Evolutionary conservation across 2,797 vertebrate genomes (phyloP).

Genomic region (Cuniculus paca): DNA sequence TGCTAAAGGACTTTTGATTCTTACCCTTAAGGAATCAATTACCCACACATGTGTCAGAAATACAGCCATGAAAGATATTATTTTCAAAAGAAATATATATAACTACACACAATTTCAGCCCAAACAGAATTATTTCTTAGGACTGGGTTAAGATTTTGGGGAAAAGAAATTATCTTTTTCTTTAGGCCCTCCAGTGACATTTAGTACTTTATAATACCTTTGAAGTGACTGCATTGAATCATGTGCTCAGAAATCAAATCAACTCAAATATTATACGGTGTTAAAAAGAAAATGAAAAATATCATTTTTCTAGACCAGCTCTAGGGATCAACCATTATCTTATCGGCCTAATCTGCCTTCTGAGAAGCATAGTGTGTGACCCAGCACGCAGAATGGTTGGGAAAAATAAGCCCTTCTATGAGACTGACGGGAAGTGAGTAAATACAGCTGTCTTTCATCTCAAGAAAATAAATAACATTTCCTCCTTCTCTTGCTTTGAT

Average conservation of each 20-base stretch:
- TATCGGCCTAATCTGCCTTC: neutral
- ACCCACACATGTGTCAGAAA: constrained; percentile 5
- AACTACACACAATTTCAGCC: constrained; percentile 11
- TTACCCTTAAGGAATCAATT: constrained; percentile 23
- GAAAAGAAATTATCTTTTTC: constrained; percentile 44
- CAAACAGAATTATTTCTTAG: constrained; percentile 58
- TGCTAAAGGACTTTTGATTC: neutral
- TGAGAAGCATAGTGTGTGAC: neutral
- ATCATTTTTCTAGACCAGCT: neutral
- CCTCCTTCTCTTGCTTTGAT: neutral
- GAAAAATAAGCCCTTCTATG: constrained; percentile 19
- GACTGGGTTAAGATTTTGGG: constrained; percentile 45
- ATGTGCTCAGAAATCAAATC: constrained; percentile 64
- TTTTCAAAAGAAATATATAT: constrained; percentile 41
- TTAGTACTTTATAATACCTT: constrained; percentile 62
- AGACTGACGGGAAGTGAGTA: constrained; percentile 46
- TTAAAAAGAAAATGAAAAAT: constrained; percentile 67
- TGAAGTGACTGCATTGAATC: constrained; percentile 67
- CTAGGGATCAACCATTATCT: neutral
- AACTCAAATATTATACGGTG: constrained; percentile 38
- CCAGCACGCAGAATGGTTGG: neutral
- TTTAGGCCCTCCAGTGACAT: constrained; percentile 54
- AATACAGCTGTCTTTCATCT: neutral
- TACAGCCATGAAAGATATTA: constrained; percentile 21
- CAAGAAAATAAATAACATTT: constrained; percentile 53